Evolutionary conservation across 2,113 vertebrate genomes (phyloP), one percentile per base, ranked within the genome.

Genomic region (Anseranas semipalmata): DNA sequence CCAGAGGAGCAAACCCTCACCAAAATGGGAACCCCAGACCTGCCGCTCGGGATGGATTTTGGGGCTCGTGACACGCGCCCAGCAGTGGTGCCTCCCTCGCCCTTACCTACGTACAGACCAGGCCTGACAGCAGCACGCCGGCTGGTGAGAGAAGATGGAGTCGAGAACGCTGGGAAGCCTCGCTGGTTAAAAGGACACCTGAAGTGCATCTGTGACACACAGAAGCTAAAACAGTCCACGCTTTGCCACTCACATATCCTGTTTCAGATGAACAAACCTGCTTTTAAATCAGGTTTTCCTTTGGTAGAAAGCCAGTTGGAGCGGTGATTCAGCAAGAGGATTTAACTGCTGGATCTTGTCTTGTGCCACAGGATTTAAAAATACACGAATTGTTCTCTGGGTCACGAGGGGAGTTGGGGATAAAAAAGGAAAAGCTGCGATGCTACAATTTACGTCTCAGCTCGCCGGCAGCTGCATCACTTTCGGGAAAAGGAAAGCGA

Each of bases 401-500:
- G 87, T 63, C 74, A 80, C 4, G n/a, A 78, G 76, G 45, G 85
- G 87, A 63, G 21, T 30, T 52, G 71, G 48, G 24, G 60, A 37
- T 53, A 60, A 2, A 58, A 45, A 65, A 91, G 75, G n/a, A n/a
- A 53, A 71, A 74, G 45, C 28, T 5, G 52, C 35, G 71, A 86
- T 52, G 93, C 91, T 68, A 12, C 24, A 53, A 58, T 87, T 79
- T 46, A 15, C 59, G 63, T 13, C 73, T n/a, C 45, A 52, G 41
- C 63, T 88, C 65, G 81, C 75, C 22, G 24, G 67, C 66, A 70
- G n/a, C 65, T 67, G 86, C 70, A 37, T 87, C 62, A 35, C 63
- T 21, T 92, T 28, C 6, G 60, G 83, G 70, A 91, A 93, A 97
- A 60, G 55, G 87, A 73, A 96, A 66, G 66, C 13, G 24, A 52